Evolutionary conservation across 2,888 invertebrate species (phyloP).

Genomic region (Pristionchus entomophagus): DNA sequence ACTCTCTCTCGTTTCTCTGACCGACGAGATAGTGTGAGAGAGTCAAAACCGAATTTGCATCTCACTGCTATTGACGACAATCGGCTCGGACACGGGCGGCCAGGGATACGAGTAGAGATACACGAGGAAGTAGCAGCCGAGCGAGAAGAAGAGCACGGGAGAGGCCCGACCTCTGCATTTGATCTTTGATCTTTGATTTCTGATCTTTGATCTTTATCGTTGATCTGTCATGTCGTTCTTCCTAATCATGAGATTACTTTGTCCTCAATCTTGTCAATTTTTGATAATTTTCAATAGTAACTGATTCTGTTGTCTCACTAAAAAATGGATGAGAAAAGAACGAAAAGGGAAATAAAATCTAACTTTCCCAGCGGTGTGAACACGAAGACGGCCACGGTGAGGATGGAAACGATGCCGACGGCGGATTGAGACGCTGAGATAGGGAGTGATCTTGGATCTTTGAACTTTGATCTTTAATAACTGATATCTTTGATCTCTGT

Average conservation of each 20-base stretch:
- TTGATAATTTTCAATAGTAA: too few relatives aligned
- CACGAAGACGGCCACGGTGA: not conserved
- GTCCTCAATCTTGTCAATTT: too few relatives aligned
- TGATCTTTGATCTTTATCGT: not conserved
- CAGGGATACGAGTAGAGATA: constrained; percentile 9
- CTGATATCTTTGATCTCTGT: not conserved
- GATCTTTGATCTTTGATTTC: not conserved
- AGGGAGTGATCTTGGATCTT: not conserved
- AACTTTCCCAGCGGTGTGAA: not conserved
- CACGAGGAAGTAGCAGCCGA: not conserved
- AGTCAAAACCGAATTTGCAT: too few relatives aligned
- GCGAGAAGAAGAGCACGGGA: not conserved
- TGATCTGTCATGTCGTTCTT: not conserved
- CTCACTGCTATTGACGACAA: not conserved
- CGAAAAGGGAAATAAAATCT: not conserved
- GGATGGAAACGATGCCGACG: not conserved
- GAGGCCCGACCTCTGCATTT: not conserved
- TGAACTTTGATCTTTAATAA: not conserved
- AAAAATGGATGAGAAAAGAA: not conserved
- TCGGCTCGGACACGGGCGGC: not conserved
- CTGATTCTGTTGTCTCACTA: too few relatives aligned
- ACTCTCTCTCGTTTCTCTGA: too few relatives aligned
- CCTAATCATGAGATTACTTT: not conserved
- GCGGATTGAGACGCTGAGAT: not conserved
- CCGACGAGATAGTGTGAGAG: too few relatives aligned